A percentile compares a stretch with the other conserved stretches of the same genome.
Conservation (phyloP, 2,113 vertebrate species). For the Nothobranchius kuhntae region DNA sequence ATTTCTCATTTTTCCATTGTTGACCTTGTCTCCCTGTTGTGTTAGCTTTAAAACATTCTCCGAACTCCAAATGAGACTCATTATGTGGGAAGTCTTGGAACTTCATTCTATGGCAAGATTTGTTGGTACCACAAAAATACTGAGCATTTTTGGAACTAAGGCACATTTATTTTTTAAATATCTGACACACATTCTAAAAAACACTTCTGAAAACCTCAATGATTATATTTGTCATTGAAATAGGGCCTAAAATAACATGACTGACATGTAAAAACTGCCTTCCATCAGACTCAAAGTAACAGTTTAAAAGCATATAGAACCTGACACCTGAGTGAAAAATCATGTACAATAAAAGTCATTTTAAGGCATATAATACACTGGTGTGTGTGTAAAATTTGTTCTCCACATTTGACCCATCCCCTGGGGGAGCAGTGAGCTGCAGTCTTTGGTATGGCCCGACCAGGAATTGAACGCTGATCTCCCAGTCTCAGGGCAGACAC, state of each 20-base stretch:
- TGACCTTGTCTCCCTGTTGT: slow-evolving; percentile 41
- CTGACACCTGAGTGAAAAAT: no score
- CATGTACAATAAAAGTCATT: no score
- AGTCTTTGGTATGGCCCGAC: no score
- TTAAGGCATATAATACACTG: no score
- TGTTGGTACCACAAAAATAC: slow-evolving; percentile 19
- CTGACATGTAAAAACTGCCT: background rate
- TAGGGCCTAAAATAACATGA: background rate
- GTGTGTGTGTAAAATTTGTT: no score
- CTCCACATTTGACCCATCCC: no score
- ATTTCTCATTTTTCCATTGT: slow-evolving; percentile 53
- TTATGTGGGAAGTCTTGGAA: slow-evolving; percentile 40
- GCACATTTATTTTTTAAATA: slow-evolving; percentile 16
- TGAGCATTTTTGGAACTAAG: slow-evolving; percentile 17
- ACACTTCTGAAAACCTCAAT: background rate
- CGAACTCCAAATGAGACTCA: slow-evolving; percentile 56
- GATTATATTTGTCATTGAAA: slow-evolving; percentile 1
- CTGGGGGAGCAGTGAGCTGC: no score
- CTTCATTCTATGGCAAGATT: slow-evolving; percentile 41
- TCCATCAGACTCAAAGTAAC: background rate
- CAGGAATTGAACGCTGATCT: no score
- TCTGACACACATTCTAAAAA: background rate
- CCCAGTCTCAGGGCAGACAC: no score
- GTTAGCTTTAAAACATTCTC: slow-evolving; percentile 57
- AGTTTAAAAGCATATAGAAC: background rate